Evolutionary conservation across 92 coral and sea anemone species (phyloP).

Genomic region (Umimayanthus chanpuru): DNA sequence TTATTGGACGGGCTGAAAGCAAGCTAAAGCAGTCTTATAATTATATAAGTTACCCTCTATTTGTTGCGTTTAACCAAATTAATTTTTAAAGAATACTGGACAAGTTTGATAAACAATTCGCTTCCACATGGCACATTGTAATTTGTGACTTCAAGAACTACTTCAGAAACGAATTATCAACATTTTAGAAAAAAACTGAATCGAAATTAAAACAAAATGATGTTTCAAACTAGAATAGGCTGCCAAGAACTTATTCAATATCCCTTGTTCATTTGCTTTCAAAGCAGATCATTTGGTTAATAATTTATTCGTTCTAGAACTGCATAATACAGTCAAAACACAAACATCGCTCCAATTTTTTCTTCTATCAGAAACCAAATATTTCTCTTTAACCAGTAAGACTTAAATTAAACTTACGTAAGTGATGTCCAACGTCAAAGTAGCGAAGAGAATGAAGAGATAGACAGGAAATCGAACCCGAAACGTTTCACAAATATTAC

Average conservation of each 20-base stretch:
- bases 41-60: not conserved
- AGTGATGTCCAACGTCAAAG: conserved; percentile 17
- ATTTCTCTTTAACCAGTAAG: not conserved
- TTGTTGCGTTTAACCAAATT: not conserved
- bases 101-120: too few relatives aligned
- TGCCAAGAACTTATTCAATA: not conserved
- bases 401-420: conserved; percentile 4
- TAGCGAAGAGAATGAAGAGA: not conserved
- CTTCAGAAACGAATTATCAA: not conserved
- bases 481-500: not conserved
- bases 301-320: conserved; percentile 26
- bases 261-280: not conserved
- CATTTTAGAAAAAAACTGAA: not conserved
- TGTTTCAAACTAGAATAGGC: not conserved
- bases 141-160: not conserved
- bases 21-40: too few relatives aligned
- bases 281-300: not conserved
- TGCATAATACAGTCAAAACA: not conserved
- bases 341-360: not conserved
- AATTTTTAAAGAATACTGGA: too few relatives aligned
- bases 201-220: too few relatives aligned
- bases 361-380: not conserved
- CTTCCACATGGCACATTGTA: too few relatives aligned
- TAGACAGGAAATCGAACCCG: not conserved
- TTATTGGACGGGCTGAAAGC: not conserved